A percentile compares a stretch with the other conserved stretches of the same genome.
These are phyloP conservation scores for Perithous albicinctus DNA, from an alignment of 2,888 invertebrate species.

Conservation along the genomic window DNA sequence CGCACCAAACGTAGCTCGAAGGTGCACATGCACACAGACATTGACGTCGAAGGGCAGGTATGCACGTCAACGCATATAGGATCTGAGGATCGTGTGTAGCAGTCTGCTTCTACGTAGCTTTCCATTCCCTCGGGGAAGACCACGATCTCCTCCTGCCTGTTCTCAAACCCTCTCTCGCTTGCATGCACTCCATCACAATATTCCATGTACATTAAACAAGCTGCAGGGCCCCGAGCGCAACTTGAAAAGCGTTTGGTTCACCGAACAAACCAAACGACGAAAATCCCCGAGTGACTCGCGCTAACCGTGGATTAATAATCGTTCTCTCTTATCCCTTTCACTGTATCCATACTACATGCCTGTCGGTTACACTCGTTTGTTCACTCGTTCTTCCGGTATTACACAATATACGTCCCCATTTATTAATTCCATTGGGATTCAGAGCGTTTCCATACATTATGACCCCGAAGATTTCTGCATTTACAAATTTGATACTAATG, in stretches of 20 bases:
- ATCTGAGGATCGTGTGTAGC: slow-evolving; percentile 14
- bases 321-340: neutral
- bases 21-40: slow-evolving; percentile 7
- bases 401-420: neutral
- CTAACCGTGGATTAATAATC: slow-evolving; percentile 29
- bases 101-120: slow-evolving; percentile 35
- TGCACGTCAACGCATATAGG: slow-evolving; percentile 16
- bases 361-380: slow-evolving; percentile 1
- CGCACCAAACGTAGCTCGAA: slow-evolving; percentile 70
- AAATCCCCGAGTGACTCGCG: slow-evolving; percentile 27
- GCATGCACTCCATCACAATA: slow-evolving; percentile 44
- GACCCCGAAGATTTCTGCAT: no score
- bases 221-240: slow-evolving; percentile 31
- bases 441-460: no score
- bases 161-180: slow-evolving; percentile 24
- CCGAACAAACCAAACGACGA: slow-evolving; percentile 20
- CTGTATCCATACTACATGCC: neutral
- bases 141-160: slow-evolving; percentile 45
- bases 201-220: slow-evolving; percentile 41
- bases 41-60: neutral
- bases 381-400: neutral
- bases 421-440: neutral
- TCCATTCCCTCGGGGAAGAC: slow-evolving; percentile 44
- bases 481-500: no score
- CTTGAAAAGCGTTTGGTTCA: slow-evolving; percentile 29